Conservation (phyloP, 2,113 vertebrate genomes). For the Sprattus sprattus region DNA sequence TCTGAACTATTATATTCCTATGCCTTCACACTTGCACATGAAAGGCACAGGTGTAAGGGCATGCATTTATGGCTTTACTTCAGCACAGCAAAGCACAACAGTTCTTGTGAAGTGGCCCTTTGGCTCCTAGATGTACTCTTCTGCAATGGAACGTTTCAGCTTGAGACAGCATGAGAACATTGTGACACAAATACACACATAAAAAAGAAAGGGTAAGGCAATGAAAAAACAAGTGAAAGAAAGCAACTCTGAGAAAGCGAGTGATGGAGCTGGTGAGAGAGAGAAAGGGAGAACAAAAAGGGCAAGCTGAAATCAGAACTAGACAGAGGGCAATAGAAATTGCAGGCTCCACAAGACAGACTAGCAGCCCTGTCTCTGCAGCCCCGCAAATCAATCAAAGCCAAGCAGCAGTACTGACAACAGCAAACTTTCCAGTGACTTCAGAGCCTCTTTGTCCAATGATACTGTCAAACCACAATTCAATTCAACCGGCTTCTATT, state of each 20-base stretch:
- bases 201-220: not conserved
- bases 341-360: slow-evolving; percentile 35
- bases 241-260: not conserved
- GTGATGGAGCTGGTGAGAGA: not conserved
- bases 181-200: not conserved
- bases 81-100: not conserved
- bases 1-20: not conserved
- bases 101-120: not conserved
- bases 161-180: not conserved
- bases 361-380: slow-evolving; percentile 34
- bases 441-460: slow-evolving; percentile 38
- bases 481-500: slow-evolving; percentile 57
- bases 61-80: not conserved
- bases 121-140: not conserved
- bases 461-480: slow-evolving; percentile 45
- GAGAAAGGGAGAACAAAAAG: not conserved
- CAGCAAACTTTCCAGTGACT: slow-evolving; percentile 40
- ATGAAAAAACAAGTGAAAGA: not conserved
- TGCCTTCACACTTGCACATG: not conserved
- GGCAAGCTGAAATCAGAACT: slow-evolving; percentile 3
- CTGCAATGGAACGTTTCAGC: not conserved
- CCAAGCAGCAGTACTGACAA: slow-evolving; percentile 46
- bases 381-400: slow-evolving; percentile 57
- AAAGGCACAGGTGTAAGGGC: not conserved
- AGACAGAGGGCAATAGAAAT: slow-evolving; percentile 31